phyloP scores from a whole-genome alignment of 2,113 vertebrate genomes.

The Chaetops frenatus region DNA sequence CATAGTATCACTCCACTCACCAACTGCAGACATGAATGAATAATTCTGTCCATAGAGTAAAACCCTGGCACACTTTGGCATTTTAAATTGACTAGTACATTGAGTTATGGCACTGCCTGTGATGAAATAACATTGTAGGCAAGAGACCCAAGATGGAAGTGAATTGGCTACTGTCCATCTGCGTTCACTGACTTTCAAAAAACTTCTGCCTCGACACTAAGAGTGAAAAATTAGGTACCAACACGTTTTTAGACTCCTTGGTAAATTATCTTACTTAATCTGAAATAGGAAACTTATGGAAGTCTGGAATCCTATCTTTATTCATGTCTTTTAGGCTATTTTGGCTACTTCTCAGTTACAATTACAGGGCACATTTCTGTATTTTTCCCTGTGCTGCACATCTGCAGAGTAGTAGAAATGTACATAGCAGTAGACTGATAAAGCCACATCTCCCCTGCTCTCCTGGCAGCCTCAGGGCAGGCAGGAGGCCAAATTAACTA shows the following conservation, averaged over 20 bases:
- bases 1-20: neutral
- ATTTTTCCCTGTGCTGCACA: neutral
- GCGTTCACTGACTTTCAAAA: constrained; percentile 14
- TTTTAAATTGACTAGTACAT: constrained; percentile 38
- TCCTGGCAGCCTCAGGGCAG: neutral
- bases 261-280: neutral
- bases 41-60: constrained; percentile 49
- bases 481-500: neutral
- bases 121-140: neutral
- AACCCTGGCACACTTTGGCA: constrained; percentile 20
- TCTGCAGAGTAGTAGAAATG: neutral
- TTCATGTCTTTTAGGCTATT: neutral
- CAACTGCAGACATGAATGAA: constrained; percentile 27
- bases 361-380: neutral
- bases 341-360: neutral
- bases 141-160: neutral
- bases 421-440: neutral
- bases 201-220: neutral
- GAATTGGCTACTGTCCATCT: constrained; percentile 1
- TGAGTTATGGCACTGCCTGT: constrained; percentile 13
- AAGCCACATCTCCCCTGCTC: neutral
- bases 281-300: neutral
- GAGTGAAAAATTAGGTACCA: neutral
- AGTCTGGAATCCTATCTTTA: neutral
- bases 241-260: neutral